Evolutionary conservation across 2,113 vertebrate species (phyloP), one percentile per base, ranked within the genome.

Genomic region (Spermophilus dauricus): DNA sequence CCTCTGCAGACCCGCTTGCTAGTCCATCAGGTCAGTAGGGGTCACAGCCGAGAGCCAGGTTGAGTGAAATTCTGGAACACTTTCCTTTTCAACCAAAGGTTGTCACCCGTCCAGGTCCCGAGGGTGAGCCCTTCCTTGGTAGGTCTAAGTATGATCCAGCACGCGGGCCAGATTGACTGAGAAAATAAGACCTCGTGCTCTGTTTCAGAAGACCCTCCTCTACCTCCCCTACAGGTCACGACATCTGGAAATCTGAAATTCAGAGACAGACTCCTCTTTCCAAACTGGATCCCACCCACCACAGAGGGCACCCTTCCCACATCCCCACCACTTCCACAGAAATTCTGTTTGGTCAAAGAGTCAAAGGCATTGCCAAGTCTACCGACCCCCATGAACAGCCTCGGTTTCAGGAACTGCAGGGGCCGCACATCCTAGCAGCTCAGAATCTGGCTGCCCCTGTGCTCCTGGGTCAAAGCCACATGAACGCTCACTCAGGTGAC

Each of bases 31-130:
- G 95, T 87, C 56, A 85, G 92, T 87, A 8, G n/a, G 95, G 58
- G 82, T 70, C 84, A 42, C 5, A 18, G 72, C 90, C 84, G 0
- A 22, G 45, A 85, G 83, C 69, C 48, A 77, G 88, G 39, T 78
- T 89, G 85, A 91, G 67, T 7, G 58, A 85, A 69, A 83, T 56
- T 83, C 70, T 78, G 67, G 87, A 95, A 95, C 72, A 92, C 58
- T 94, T 90, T 16, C 6, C 1, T 75, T 73, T 77, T 80, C 72
- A 96, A 77, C 92, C 53, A 13, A 86, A 82, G 94, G 69, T 42
- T 96, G 58, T 70, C 92, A 56, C 37, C 28, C 16, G 84, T 72
- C 84, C 78, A 48, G 78, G 76, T 81, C 63, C 86, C 11, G 30
- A 63, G 86, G 84, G n/a, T 4, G 8, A 76, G 89, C 53, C 18